Evolutionary conservation across 2,888 invertebrate species (phyloP).

Genomic region (Cosmorhoe ocellata): DNA sequence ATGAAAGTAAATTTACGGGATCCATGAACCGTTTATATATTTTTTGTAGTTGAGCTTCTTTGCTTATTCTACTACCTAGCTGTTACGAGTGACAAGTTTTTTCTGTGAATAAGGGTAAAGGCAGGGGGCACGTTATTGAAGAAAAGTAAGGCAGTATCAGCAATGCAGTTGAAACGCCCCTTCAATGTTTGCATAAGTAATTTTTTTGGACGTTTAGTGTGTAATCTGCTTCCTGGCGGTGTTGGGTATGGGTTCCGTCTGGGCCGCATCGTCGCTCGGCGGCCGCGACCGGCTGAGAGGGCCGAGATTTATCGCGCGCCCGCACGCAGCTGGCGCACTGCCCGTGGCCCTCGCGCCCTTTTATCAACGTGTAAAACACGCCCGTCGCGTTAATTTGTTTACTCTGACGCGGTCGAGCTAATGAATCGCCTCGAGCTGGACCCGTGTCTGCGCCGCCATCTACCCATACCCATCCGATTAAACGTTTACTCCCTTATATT

Average conservation of each 20-base stretch:
- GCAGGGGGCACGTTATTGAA: neutral
- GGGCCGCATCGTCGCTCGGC: constrained; percentile 9
- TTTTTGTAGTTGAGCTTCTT: no score
- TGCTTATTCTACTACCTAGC: neutral
- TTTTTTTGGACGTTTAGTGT: constrained; percentile 19
- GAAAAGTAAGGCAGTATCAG: constrained; percentile 10
- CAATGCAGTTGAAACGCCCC: constrained; percentile 20
- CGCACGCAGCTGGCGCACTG: constrained; percentile 71
- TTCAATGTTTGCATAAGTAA: constrained; percentile 17
- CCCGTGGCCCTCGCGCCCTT: constrained; percentile 72
- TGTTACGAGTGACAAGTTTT: neutral
- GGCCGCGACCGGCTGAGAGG: constrained; percentile 35
- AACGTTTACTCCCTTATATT: constrained; percentile 74
- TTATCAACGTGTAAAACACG: constrained; percentile 77
- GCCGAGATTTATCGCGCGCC: constrained; percentile 67
- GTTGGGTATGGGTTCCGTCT: constrained; percentile 19
- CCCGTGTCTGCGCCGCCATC: constrained; percentile 65
- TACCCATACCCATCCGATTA: constrained; percentile 52
- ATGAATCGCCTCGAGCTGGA: constrained; percentile 77
- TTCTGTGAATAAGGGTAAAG: neutral
- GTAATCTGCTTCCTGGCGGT: constrained; percentile 24
- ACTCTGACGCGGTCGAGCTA: constrained; percentile 76
- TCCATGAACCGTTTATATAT: no score
- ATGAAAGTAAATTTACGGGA: neutral
- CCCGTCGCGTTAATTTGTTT: constrained; percentile 80